Evolutionary conservation across 2,113 vertebrate species (phyloP).

Genomic region (Ammospiza caudacuta): DNA sequence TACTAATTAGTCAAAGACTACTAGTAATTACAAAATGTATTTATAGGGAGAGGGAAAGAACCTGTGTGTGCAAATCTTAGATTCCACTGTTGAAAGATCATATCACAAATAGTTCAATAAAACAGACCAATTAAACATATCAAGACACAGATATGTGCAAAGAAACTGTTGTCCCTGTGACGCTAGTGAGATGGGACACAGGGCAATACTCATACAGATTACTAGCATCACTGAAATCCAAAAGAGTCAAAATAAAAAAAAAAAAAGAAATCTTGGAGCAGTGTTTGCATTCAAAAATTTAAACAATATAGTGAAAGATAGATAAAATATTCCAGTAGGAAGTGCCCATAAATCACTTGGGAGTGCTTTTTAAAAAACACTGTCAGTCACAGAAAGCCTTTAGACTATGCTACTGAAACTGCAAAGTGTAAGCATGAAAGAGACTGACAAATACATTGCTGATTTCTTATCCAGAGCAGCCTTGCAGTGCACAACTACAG

Average conservation of each 20-base stretch:
- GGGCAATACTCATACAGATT: background rate
- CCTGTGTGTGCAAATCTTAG: background rate
- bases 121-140: background rate
- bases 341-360: constrained; percentile 17
- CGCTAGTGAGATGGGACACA: background rate
- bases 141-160: background rate
- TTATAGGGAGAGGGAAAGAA: background rate
- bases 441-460: constrained; percentile 51
- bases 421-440: constrained; percentile 15
- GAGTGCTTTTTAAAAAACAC: constrained; percentile 8
- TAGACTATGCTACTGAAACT: background rate
- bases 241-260: background rate
- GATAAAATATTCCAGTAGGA: background rate
- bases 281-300: background rate
- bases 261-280: background rate
- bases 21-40: background rate
- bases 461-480: constrained; percentile 47
- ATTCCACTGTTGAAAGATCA: background rate
- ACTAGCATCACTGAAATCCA: background rate
- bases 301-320: background rate
- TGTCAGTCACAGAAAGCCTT: constrained; percentile 38
- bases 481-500: background rate
- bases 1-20: background rate
- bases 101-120: background rate
- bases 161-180: background rate